A percentile compares a stretch with the other conserved stretches of the same genome.
These are phyloP conservation scores for Zygogramma bicolorata DNA, from an alignment of 2,888 invertebrate species.

Conservation along the genomic window DNA sequence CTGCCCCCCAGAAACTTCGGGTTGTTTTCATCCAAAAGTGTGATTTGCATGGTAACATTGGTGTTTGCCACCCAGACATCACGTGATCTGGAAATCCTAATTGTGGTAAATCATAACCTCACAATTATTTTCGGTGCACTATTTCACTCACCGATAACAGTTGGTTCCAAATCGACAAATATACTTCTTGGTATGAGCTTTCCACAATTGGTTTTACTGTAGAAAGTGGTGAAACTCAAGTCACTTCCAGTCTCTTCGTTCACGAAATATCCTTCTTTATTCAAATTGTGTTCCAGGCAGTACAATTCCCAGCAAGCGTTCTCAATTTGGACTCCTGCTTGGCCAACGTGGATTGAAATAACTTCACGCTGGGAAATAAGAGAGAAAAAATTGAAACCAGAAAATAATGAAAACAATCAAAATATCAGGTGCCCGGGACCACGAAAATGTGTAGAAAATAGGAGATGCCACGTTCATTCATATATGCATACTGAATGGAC, in stretches of 20 bases:
- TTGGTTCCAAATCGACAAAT: slow-evolving; percentile 90
- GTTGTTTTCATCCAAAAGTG: too few species aligned
- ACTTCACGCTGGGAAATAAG: slow-evolving; percentile 78
- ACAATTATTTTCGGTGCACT: background rate
- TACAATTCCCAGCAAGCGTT: slow-evolving; percentile 89
- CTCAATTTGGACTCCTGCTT: slow-evolving; percentile 89
- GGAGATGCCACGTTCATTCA: too few species aligned
- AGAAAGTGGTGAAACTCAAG: slow-evolving; percentile 77
- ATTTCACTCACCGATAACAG: slow-evolving; percentile 78
- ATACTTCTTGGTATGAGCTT: slow-evolving; percentile 91
- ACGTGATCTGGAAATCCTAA: too few species aligned
- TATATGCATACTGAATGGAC: too few species aligned
- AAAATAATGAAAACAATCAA: too few species aligned
- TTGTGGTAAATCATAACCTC: too few species aligned
- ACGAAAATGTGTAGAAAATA: too few species aligned
- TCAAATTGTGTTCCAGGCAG: slow-evolving; percentile 85
- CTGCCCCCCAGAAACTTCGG: too few species aligned
- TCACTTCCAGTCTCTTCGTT: slow-evolving; percentile 68
- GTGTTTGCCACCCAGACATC: too few species aligned
- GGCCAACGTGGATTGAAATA: slow-evolving; percentile 88
- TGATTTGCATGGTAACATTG: too few species aligned
- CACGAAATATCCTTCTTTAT: slow-evolving; percentile 78
- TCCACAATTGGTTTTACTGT: slow-evolving; percentile 85
- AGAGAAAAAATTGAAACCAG: too few species aligned
- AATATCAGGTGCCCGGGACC: too few species aligned